Percentiles rank a stretch among this genome's conserved stretches.
These are phyloP conservation scores for Chalcis sispes DNA, from an alignment of 2,888 invertebrate genomes.

Conservation along the genomic window DNA sequence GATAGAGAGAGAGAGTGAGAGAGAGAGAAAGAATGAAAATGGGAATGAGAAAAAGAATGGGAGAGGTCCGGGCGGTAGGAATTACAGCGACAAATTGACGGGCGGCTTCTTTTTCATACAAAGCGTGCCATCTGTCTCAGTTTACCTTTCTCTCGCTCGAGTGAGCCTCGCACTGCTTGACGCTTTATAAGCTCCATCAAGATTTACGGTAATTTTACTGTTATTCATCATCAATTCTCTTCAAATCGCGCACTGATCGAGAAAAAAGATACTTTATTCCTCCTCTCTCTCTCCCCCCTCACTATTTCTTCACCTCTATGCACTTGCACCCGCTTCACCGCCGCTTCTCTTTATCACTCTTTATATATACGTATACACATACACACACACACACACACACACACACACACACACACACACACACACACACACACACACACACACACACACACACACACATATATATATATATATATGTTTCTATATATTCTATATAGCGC, in stretches of 20 bases:
- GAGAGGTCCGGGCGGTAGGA: slow-evolving; percentile 14
- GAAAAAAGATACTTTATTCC: slow-evolving; percentile 32
- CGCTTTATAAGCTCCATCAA: slow-evolving; percentile 43
- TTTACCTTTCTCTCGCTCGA: slow-evolving; percentile 26
- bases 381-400: background rate
- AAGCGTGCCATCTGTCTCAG: slow-evolving; percentile 41
- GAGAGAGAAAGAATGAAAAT: background rate
- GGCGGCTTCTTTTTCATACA: slow-evolving; percentile 45
- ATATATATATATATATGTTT: too few species aligned
- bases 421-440: too few species aligned
- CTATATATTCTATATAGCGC: too few species aligned
- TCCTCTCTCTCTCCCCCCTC: background rate
- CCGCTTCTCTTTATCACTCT: slow-evolving; percentile 29
- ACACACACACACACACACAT: too few species aligned
- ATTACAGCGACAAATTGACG: slow-evolving; percentile 53
- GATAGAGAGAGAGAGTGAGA: background rate
- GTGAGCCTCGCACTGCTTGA: too few species aligned
- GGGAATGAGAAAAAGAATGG: background rate
- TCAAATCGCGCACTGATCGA: slow-evolving; percentile 12
- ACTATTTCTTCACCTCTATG: slow-evolving; percentile 35
- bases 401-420: background rate
- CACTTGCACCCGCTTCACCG: too few species aligned
- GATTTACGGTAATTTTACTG: slow-evolving; percentile 52
- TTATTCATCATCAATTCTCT: slow-evolving; percentile 52
- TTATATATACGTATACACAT: background rate